These are phyloP conservation scores for Cataglyphis hispanica DNA, from an alignment of 1,140 invertebrate species.

Conservation along the genomic window DNA sequence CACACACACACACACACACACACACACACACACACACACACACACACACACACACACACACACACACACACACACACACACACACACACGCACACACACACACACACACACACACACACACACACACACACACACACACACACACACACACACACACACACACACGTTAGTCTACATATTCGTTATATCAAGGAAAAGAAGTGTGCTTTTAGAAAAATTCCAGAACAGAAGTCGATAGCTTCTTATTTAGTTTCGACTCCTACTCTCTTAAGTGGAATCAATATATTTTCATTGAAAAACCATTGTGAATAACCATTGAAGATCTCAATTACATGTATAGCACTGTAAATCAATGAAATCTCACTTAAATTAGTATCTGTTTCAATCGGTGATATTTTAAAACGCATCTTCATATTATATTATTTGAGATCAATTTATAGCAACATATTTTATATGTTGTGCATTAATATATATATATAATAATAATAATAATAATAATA, in stretches of 20 bases:
- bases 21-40: slow-evolving; percentile 7
- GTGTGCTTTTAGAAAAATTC: not conserved
- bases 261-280: no score
- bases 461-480: no score
- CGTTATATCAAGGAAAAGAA: slow-evolving; percentile 24
- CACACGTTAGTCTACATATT: slow-evolving; percentile 19
- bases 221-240: slow-evolving; percentile 21
- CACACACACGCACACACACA: slow-evolving; percentile 10
- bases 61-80: not conserved
- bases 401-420: no score
- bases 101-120: slow-evolving; percentile 3
- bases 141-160: slow-evolving; percentile 3
- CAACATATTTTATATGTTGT: no score
- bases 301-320: no score
- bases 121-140: slow-evolving; percentile 4
- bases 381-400: no score
- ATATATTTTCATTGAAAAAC: no score
- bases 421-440: no score
- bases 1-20: slow-evolving; percentile 3
- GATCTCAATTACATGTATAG: no score
- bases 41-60: not conserved
- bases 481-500: no score
- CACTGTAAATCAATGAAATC: no score
- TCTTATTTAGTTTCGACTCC: not conserved
- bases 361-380: no score